Evolutionary conservation across 2,113 vertebrate genomes (phyloP).

Genomic region (Dolichallabes microphthalmus): DNA sequence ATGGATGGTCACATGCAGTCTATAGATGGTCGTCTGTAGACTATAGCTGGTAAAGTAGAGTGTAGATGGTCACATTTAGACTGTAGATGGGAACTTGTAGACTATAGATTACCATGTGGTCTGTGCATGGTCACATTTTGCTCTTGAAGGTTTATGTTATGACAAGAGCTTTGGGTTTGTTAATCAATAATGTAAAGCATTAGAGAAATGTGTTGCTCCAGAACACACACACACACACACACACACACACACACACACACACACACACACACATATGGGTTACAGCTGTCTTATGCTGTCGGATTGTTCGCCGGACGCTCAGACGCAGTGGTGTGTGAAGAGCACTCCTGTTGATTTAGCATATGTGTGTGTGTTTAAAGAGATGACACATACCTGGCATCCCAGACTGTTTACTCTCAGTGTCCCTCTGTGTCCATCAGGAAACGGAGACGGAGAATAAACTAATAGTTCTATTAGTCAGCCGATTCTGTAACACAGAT

Average conservation of each 20-base stretch:
- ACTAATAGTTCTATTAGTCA: not conserved
- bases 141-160: not conserved
- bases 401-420: slow-evolving; percentile 16
- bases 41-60: not conserved
- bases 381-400: slow-evolving; percentile 20
- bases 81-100: not conserved
- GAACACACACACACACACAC: not conserved
- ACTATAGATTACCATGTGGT: not conserved
- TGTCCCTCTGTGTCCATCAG: not conserved
- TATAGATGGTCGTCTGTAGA: not conserved
- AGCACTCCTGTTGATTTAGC: slow-evolving; percentile 6
- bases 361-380: slow-evolving; percentile 19
- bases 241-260: not conserved
- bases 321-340: slow-evolving; percentile 7
- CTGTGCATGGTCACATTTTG: not conserved
- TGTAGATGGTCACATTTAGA: not conserved
- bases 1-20: not conserved
- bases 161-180: not conserved
- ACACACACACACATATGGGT: not conserved
- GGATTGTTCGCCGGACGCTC: not conserved
- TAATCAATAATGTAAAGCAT: not conserved
- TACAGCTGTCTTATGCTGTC: slow-evolving; percentile 21
- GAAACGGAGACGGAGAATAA: not conserved
- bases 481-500: not conserved
- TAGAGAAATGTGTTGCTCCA: not conserved